Evolutionary conservation across 2,797 vertebrate genomes (phyloP).

Genomic region (Gephyroberyx darwinii): DNA sequence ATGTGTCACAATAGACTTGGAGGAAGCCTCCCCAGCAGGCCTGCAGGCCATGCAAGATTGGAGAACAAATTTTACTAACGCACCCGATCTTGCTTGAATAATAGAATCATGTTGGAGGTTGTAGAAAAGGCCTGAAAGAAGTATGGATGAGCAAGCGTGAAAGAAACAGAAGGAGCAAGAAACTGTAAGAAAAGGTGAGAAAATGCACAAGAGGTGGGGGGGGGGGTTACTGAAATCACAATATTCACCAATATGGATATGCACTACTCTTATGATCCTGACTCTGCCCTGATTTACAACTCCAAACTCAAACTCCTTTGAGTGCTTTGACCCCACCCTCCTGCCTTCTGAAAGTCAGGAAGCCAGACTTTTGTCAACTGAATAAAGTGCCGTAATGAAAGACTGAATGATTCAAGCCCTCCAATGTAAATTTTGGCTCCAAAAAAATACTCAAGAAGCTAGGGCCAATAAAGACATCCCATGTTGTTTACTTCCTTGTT

Average conservation of each 20-base stretch:
- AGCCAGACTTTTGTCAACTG: constrained; percentile 19
- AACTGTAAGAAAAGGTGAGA: neutral
- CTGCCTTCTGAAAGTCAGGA: neutral
- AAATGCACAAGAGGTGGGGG: neutral
- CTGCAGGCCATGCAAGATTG: constrained; percentile 4
- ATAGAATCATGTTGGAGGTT: neutral
- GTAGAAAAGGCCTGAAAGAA: neutral
- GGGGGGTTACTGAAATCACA: neutral
- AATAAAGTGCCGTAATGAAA: constrained; percentile 43
- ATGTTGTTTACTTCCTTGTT: constrained; percentile 47
- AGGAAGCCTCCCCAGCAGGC: constrained; percentile 2
- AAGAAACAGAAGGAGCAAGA: neutral
- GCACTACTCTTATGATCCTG: neutral
- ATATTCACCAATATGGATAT: neutral
- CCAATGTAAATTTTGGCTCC: constrained; percentile 40
- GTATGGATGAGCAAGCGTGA: neutral
- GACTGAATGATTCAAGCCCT: constrained; percentile 24
- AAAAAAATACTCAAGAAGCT: constrained; percentile 48
- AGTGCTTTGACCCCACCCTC: constrained; percentile 29
- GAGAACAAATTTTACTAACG: constrained; percentile 7
- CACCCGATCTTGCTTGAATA: neutral
- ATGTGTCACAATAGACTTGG: constrained; percentile 7
- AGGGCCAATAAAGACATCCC: constrained; percentile 36
- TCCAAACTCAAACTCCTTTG: neutral
- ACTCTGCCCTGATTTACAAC: constrained; percentile 1